These are phyloP conservation scores for Zaprionus gabonicus DNA, from an alignment of 1,140 invertebrate genomes.

Conservation along the genomic window DNA sequence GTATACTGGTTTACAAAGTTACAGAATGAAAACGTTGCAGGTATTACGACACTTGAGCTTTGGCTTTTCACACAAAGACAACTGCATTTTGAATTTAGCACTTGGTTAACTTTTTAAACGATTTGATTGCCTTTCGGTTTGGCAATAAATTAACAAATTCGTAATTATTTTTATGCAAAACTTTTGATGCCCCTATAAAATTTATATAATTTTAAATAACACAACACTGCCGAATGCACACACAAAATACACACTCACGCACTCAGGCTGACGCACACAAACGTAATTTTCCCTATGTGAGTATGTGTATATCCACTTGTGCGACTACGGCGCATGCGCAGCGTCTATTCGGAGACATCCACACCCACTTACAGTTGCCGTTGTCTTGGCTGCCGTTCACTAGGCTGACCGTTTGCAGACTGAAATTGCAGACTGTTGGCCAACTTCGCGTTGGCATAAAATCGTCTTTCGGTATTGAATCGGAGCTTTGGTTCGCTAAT, in stretches of 20 bases:
- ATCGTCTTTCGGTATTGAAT: conserved; percentile 49
- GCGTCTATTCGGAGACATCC: conserved; percentile 21
- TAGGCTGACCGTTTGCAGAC: conserved; percentile 83
- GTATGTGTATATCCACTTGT: conserved; percentile 52
- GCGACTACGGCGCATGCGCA: conserved; percentile 52
- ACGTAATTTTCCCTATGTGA: conserved; percentile 20
- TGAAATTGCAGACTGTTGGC: conserved; percentile 83
- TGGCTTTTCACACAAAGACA: conserved; percentile 37
- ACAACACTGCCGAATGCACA: conserved; percentile 35
- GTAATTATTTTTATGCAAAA: conserved; percentile 32
- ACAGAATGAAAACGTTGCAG: not conserved
- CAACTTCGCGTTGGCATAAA: conserved; percentile 75
- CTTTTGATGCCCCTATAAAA: conserved; percentile 57
- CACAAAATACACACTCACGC: conserved; percentile 8
- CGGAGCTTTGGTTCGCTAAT: conserved; percentile 68
- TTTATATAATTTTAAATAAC: conserved; percentile 51
- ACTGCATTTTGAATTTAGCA: conserved; percentile 27
- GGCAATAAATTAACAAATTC: conserved; percentile 14
- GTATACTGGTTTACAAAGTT: not conserved
- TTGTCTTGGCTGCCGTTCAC: conserved; percentile 80
- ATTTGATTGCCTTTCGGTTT: conserved; percentile 17
- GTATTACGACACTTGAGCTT: conserved; percentile 42
- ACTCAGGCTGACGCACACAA: conserved; percentile 6
- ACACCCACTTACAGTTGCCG: conserved; percentile 75
- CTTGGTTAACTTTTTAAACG: conserved; percentile 5